Evolutionary conservation across 2,113 vertebrate genomes (phyloP), one percentile per base, ranked within the genome.

Genomic region (Eudorcas thomsonii): DNA sequence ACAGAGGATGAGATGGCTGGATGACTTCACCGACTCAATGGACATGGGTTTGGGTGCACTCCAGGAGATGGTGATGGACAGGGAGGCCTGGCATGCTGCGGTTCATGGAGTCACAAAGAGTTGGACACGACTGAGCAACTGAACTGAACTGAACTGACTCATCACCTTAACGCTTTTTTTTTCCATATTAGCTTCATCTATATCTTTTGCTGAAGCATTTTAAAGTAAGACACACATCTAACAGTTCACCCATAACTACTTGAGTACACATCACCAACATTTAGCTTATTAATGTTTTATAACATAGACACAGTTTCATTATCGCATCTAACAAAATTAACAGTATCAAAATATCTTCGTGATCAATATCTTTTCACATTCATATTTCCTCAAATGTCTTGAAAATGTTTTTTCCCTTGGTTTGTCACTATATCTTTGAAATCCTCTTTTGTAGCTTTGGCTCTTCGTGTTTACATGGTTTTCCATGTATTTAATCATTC

Each of bases 371-470:
- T 93, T 94, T 94, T 92, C 50, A 60, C 39, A 77, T 55, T 95
- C 9, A 19, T 48, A 48, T 62, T 86, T 90, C 11, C 36, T 96
- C 71, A 52, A 9, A 82, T 77, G 57, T 92, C 36, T 62, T 92
- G 48, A 87, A 87, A 95, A 74, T 64, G 12, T 80, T 16, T 85
- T 92, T 90, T 92, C 13, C n/a, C 7, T 89, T 96, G 30, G 9
- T 62, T 94, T 84, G 57, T 90, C 80, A 62, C 17, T 89, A n/a
- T 91, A 52, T 12, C 81, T 96, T 86, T 94, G 67, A 92, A 92
- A 92, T 92, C 19, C 11, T 88, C 45, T 48, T 86, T 67, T 82
- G 7, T 77, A 80, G 50, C 17, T 92, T 87, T 90, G n/a, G 86
- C 85, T 78, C 15, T 48, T 87, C 50, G 28, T 86, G 50, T 7